These are phyloP conservation scores for Crax fasciolata DNA, from an alignment of 2,797 vertebrate genomes.

Conservation along the genomic window DNA sequence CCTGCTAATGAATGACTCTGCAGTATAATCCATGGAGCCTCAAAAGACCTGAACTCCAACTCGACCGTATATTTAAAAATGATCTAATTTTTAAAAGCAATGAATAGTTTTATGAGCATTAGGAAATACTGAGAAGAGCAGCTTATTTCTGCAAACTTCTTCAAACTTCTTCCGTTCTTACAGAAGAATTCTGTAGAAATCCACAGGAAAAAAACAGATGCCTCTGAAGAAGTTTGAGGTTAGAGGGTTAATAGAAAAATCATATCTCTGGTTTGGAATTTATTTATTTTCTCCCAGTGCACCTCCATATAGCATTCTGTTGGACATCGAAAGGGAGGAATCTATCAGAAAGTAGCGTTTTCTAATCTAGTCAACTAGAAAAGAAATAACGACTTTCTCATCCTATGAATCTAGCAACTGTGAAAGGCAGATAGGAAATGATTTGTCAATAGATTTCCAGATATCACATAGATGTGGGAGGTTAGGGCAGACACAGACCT, in stretches of 20 bases:
- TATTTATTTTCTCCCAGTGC: not conserved
- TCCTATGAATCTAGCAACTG: constrained; percentile 51
- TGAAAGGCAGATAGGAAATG: constrained; percentile 58
- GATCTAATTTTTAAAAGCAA: not conserved
- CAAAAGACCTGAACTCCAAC: not conserved
- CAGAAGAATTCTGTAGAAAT: constrained; percentile 1
- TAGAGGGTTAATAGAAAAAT: constrained; percentile 68
- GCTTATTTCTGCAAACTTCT: not conserved
- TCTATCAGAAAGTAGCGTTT: constrained; percentile 49
- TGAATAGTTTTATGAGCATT: not conserved
- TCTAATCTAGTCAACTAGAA: constrained; percentile 42
- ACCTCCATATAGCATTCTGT: not conserved
- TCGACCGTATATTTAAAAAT: not conserved
- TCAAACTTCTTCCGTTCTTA: not conserved
- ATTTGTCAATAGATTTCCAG: constrained; percentile 57
- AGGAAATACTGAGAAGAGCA: not conserved
- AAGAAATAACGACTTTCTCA: constrained; percentile 59
- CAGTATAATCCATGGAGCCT: not conserved
- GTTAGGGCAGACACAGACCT: constrained; percentile 25
- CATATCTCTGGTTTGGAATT: constrained; percentile 42
- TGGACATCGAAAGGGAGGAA: not conserved
- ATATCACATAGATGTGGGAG: constrained; percentile 34
- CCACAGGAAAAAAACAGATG: not conserved
- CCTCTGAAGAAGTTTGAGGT: not conserved
- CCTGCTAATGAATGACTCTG: not conserved